phyloP scores from a whole-genome alignment of 2,113 vertebrate genomes.

The Procavia capensis region DNA sequence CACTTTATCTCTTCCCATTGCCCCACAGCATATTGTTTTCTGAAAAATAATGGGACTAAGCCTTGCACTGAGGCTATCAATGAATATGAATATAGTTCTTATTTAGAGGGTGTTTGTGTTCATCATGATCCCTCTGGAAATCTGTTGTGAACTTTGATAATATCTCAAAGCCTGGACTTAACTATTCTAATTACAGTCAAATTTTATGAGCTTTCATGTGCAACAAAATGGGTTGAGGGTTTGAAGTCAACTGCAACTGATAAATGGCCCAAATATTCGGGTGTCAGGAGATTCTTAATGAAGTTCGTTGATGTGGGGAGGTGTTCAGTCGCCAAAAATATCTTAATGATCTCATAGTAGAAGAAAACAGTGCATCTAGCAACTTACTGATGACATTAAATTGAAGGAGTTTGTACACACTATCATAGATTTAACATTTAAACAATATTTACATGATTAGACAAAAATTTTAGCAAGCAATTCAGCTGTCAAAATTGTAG shows the following conservation, averaged over 20 bases:
- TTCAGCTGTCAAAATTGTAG: neutral
- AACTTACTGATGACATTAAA: constrained; percentile 40
- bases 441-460: neutral
- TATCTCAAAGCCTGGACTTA: neutral
- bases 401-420: neutral
- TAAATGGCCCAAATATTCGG: neutral
- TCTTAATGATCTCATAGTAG: constrained; percentile 22
- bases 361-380: constrained; percentile 16
- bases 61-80: neutral
- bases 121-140: neutral
- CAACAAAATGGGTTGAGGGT: neutral
- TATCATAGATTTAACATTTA: neutral
- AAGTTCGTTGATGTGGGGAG: neutral
- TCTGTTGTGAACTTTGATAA: neutral
- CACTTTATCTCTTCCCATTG: neutral
- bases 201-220: neutral
- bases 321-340: constrained; percentile 3
- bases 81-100: neutral
- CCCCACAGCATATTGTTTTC: neutral
- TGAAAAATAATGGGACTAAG: neutral
- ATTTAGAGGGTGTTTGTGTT: neutral
- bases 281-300: constrained; percentile 20
- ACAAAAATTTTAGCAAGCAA: constrained; percentile 27
- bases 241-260: neutral
- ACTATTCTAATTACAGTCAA: neutral